These are phyloP conservation scores for Aramus guarauna DNA, from an alignment of 2,113 vertebrate species.

Conservation along the genomic window DNA sequence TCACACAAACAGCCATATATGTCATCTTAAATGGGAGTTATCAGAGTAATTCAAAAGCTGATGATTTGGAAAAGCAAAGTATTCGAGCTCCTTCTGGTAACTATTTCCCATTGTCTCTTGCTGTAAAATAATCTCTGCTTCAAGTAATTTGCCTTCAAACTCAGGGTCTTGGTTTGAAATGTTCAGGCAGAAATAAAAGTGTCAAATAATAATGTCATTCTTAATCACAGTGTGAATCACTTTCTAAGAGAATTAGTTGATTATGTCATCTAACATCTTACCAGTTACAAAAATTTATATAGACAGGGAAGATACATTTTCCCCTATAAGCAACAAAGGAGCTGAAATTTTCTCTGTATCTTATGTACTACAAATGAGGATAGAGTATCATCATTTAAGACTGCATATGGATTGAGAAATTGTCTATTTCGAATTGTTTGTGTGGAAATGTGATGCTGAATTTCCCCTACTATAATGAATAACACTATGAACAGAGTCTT, in stretches of 20 bases:
- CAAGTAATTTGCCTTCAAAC: slow-evolving; percentile 9
- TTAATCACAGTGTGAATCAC: background rate
- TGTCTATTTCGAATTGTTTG: background rate
- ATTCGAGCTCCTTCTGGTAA: slow-evolving; percentile 37
- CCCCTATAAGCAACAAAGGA: background rate
- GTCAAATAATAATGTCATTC: slow-evolving; percentile 12
- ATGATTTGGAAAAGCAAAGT: slow-evolving; percentile 59
- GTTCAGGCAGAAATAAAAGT: background rate
- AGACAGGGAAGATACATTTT: background rate
- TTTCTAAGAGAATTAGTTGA: background rate
- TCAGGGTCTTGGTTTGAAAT: background rate
- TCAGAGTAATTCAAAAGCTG: slow-evolving; percentile 52
- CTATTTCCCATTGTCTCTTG: background rate
- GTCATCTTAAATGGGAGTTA: slow-evolving; percentile 48
- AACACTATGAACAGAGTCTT: slow-evolving; percentile 19
- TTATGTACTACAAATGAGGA: background rate
- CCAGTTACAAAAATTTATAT: background rate
- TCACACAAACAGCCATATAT: slow-evolving; percentile 43
- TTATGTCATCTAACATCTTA: background rate
- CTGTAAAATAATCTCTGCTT: slow-evolving; percentile 26
- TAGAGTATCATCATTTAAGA: background rate
- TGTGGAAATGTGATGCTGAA: background rate
- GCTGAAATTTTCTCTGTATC: background rate
- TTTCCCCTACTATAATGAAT: slow-evolving; percentile 24
- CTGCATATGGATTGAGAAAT: background rate